Percentiles rank a stretch among this genome's conserved stretches.
These are phyloP conservation scores for Rattus rattus DNA, from an alignment of 2,113 vertebrate genomes.

Conservation along the genomic window DNA sequence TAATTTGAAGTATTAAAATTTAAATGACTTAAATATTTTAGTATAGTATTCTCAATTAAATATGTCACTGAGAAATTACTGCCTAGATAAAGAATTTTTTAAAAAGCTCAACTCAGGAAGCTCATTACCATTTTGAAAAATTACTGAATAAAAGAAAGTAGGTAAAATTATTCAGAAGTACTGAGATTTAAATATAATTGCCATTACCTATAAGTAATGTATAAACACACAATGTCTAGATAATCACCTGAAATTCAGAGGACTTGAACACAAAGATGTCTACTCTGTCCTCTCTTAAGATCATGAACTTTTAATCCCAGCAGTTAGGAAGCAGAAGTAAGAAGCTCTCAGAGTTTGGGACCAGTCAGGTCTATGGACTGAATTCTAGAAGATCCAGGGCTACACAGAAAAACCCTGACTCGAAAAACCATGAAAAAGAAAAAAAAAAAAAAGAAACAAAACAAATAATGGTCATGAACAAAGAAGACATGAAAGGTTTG, in stretches of 20 bases:
- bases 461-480: not conserved
- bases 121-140: not conserved
- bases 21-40: conserved; percentile 48
- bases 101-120: not conserved
- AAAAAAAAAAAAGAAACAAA: not conserved
- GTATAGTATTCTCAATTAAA: conserved; percentile 37
- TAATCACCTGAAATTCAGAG: not conserved
- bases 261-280: not conserved
- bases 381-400: not conserved
- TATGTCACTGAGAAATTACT: conserved; percentile 29
- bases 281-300: not conserved
- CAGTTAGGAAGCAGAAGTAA: not conserved
- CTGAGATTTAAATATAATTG: not conserved
- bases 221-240: not conserved
- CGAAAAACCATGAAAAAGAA: not conserved
- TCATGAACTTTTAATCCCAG: not conserved
- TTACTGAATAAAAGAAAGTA: conserved; percentile 13
- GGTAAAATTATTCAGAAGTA: conserved; percentile 37
- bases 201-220: not conserved
- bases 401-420: not conserved
- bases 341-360: not conserved
- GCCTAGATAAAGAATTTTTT: not conserved
- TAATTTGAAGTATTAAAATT: conserved; percentile 31
- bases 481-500: not conserved
- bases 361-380: not conserved